phyloP scores from a whole-genome alignment of 2,113 vertebrate species.

The Psittacus erithacus region DNA sequence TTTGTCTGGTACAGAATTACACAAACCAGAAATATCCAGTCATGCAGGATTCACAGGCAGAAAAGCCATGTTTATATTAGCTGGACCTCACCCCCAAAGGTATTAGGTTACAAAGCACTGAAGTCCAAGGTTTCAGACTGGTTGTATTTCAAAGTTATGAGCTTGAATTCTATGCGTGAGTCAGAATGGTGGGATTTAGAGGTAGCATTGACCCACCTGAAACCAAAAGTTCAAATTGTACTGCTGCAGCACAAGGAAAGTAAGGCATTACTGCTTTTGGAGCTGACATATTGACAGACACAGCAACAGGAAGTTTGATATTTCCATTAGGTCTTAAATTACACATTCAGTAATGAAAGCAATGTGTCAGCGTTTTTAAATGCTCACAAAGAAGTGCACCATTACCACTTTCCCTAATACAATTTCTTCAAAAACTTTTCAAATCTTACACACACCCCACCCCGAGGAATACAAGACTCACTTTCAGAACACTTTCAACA shows the following conservation, averaged over 20 bases:
- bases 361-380: background rate
- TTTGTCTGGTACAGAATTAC: background rate
- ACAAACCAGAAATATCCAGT: background rate
- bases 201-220: background rate
- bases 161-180: background rate
- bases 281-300: background rate
- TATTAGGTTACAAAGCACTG: background rate
- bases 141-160: background rate
- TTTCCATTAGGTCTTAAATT: constrained; percentile 13
- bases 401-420: background rate
- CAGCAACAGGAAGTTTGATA: background rate
- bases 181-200: background rate
- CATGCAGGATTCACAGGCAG: background rate
- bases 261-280: background rate
- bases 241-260: background rate
- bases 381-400: background rate
- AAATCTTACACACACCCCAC: background rate
- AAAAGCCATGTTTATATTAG: background rate
- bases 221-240: background rate
- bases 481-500: background rate
- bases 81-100: background rate
- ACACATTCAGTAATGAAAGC: constrained; percentile 1
- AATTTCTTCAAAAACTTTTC: background rate
- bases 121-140: background rate
- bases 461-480: background rate